Percentiles rank a stretch among this genome's conserved stretches.
Evolutionary conservation across 2,888 invertebrate genomes (phyloP).

Genomic region (Lasiommata megera): DNA sequence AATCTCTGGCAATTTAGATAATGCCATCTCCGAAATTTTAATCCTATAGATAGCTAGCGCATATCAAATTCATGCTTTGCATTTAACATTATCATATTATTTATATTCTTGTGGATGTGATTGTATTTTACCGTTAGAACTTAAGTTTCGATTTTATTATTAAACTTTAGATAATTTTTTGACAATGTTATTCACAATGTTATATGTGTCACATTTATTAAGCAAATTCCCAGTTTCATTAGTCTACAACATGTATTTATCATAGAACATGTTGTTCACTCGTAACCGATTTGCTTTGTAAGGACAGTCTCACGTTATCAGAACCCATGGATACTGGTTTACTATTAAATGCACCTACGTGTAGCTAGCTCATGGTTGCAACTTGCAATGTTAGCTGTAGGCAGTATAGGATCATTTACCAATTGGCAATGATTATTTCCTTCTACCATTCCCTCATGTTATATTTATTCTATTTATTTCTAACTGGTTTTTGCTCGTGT

Average conservation of each 20-base stretch:
- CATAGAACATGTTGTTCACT: too few species aligned
- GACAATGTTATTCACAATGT: too few species aligned
- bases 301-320: neutral
- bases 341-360: slow-evolving; percentile 15
- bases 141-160: too few species aligned
- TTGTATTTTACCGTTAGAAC: neutral
- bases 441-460: neutral
- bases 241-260: too few species aligned
- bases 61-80: neutral
- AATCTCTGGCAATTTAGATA: neutral
- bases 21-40: neutral
- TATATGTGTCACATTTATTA: too few species aligned
- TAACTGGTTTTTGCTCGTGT: neutral
- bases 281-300: neutral
- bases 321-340: neutral
- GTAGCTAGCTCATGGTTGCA: slow-evolving; percentile 7
- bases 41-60: neutral
- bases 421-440: slow-evolving; percentile 18
- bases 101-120: neutral
- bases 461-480: neutral
- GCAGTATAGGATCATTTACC: slow-evolving; percentile 4
- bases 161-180: too few species aligned
- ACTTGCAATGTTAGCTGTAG: slow-evolving; percentile 4
- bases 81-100: neutral
- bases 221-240: too few species aligned